Conservation (phyloP, 2,797 vertebrate species). For the Ateles fusciceps region DNA sequence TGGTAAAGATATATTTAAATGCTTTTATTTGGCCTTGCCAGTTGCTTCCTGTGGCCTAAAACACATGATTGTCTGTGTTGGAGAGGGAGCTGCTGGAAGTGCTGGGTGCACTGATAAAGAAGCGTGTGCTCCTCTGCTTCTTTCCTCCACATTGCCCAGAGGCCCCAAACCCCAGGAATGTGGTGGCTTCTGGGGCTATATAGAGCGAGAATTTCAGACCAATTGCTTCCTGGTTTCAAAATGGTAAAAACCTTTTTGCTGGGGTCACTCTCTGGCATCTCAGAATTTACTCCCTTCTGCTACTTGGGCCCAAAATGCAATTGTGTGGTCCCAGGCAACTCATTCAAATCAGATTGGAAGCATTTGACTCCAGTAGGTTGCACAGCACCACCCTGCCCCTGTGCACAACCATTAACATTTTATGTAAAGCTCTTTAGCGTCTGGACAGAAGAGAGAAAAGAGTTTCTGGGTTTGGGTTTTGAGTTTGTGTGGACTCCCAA, state of each 20-base stretch:
- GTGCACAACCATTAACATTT: background rate
- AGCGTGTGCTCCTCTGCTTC: conserved; percentile 14
- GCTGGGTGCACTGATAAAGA: conserved; percentile 57
- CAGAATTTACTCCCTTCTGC: conserved; percentile 4
- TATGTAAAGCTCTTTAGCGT: background rate
- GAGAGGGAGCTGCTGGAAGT: background rate
- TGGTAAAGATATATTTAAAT: conserved; percentile 66
- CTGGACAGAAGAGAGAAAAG: background rate
- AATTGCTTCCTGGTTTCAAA: conserved; percentile 54
- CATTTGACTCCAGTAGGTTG: background rate
- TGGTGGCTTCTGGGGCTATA: background rate
- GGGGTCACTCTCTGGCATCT: background rate
- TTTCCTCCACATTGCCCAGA: background rate
- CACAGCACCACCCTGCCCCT: background rate
- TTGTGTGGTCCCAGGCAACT: background rate
- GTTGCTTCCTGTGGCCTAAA: conserved; percentile 73
- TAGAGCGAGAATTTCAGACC: conserved; percentile 23
- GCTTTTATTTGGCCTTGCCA: conserved; percentile 55
- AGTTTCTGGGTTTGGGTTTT: background rate
- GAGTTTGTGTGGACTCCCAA: background rate
- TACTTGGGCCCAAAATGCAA: background rate
- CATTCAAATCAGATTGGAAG: background rate
- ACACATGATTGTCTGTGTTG: conserved; percentile 29
- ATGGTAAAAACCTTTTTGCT: background rate
- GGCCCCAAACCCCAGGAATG: background rate